Conservation (phyloP, 2,888 invertebrate genomes). For the Athalia rosae region DNA sequence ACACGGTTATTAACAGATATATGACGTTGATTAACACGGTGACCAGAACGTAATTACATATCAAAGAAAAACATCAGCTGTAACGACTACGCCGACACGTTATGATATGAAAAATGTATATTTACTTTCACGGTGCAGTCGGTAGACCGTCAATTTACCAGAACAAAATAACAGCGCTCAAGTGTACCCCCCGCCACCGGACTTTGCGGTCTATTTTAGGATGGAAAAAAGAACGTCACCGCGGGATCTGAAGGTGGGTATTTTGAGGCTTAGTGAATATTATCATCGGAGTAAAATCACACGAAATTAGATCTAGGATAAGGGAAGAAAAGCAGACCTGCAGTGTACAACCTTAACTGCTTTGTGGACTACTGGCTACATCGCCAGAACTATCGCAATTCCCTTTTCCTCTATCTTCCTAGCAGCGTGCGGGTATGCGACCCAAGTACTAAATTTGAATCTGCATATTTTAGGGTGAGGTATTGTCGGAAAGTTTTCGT, state of each 20-base stretch:
- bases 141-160: too few species aligned
- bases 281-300: slow-evolving; percentile 32
- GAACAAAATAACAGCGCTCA: neutral
- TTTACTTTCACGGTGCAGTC: too few species aligned
- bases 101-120: neutral
- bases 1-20: slow-evolving; percentile 1
- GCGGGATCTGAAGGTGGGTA: neutral
- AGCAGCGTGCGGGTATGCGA: neutral
- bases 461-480: slow-evolving; percentile 16
- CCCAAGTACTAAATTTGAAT: slow-evolving; percentile 30
- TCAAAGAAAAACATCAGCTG: neutral
- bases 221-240: slow-evolving; percentile 15
- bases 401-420: too few species aligned
- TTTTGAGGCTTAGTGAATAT: slow-evolving; percentile 35
- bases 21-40: neutral
- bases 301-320: slow-evolving; percentile 37
- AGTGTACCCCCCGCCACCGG: neutral
- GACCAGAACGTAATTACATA: neutral
- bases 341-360: slow-evolving; percentile 15
- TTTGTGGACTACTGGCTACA: too few species aligned
- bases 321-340: slow-evolving; percentile 34
- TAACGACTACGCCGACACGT: neutral
- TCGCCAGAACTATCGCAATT: slow-evolving; percentile 3
- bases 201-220: slow-evolving; percentile 3
- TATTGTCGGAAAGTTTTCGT: slow-evolving; percentile 4